Base-by-base conservation (phyloP, 2,797 vertebrate species). In the Pangasius macronema region DNA sequence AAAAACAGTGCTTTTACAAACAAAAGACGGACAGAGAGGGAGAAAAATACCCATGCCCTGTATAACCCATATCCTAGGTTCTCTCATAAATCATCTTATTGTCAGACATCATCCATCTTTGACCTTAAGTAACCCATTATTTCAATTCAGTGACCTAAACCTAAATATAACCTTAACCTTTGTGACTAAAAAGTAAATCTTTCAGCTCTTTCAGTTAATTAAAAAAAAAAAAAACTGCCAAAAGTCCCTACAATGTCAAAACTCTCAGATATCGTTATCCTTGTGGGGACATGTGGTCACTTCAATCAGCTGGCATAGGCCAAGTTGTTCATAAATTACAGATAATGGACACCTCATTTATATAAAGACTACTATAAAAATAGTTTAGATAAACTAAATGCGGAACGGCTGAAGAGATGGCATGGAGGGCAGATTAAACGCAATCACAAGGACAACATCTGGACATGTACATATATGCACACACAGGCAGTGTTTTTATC, bases 381-480 rank as follows among this genome's bases (percentile, higher is more conserved):
- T 57, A 18, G 14, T 61, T 51, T 39, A 27, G 79, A 59, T 72
- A 9, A 53, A 89, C 49, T 22, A 30, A 63, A 80, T 57, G 24
- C 0, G 39, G 46, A 65, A 11, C 49, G 16, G 33, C 27, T 30
- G 39, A 30, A 63, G 16, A 42, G 80, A 82, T 46, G 24, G 13
- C 39, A 85, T 46, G 18, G 24, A 67, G 59, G 63, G 65, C 33
- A 57, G 51, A 61, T 73, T 80, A 77, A 61, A 75, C 39, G 36
- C 61, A 80, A 59, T 83, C 84, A 84, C 61, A 42, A n/a, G 42
- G 39, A 76, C 63, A 83, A 65, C 61, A 85, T 55, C 81, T 82
- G 83, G 67, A 63, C 36, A 42, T 3, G 18, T n/a, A 68, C 22
- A 42, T 22, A 46, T 5, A 82, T 27, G 57, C 6, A 70, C 33